These are phyloP conservation scores for Tortrix viridana DNA, from an alignment of 2,888 invertebrate genomes.

Conservation along the genomic window DNA sequence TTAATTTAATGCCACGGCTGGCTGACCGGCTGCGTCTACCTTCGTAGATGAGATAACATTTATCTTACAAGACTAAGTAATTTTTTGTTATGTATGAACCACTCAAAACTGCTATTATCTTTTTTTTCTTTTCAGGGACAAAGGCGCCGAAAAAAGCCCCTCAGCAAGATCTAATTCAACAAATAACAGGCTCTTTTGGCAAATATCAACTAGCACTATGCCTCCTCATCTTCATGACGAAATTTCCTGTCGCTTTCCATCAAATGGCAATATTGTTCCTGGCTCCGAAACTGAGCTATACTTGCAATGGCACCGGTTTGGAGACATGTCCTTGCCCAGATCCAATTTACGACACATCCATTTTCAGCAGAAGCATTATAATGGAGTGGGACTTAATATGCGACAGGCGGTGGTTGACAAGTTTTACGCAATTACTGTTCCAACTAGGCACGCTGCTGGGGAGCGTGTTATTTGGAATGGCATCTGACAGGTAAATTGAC, in stretches of 20 bases:
- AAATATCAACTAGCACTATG: conserved; percentile 78
- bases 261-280: conserved; percentile 81
- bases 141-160: conserved; percentile 45
- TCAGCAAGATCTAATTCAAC: conserved; percentile 65
- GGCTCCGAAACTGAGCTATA: conserved; percentile 69
- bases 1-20: too few relatives aligned
- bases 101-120: neutral
- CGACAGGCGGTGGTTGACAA: conserved; percentile 85
- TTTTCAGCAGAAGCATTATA: conserved; percentile 88
- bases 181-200: conserved; percentile 77
- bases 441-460: conserved; percentile 90
- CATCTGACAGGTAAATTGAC: conserved; percentile 88
- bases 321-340: conserved; percentile 83
- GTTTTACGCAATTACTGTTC: conserved; percentile 89
- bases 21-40: too few relatives aligned
- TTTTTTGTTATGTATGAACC: too few relatives aligned
- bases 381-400: conserved; percentile 92
- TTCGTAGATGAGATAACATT: too few relatives aligned
- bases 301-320: conserved; percentile 52
- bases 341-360: conserved; percentile 85
- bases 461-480: conserved; percentile 88
- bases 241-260: conserved; percentile 78
- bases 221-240: conserved; percentile 67
- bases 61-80: too few relatives aligned
- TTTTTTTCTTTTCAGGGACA: conserved; percentile 42